These are phyloP conservation scores for Rhinichthys klamathensis DNA, from an alignment of 2,113 vertebrate genomes.

Conservation along the genomic window DNA sequence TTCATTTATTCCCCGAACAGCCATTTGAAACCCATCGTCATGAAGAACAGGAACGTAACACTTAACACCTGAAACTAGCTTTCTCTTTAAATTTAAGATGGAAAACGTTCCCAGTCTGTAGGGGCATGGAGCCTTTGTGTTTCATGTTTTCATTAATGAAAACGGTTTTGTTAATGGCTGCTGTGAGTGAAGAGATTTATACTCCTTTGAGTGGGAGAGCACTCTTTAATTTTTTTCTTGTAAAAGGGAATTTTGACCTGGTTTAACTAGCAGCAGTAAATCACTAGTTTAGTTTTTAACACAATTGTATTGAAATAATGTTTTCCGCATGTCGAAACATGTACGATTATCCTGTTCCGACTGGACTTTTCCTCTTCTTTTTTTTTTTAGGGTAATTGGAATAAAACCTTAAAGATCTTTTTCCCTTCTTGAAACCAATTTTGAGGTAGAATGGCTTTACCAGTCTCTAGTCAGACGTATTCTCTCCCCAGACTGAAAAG, in stretches of 20 bases:
- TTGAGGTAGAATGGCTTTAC: constrained; percentile 59
- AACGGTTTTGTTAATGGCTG: constrained; percentile 40
- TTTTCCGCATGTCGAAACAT: constrained; percentile 60
- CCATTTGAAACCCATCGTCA: neutral
- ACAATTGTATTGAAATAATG: constrained; percentile 57
- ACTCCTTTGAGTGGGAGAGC: constrained; percentile 43
- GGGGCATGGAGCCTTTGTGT: neutral
- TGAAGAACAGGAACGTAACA: neutral
- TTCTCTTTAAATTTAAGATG: constrained; percentile 18
- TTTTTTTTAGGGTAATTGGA: constrained; percentile 46
- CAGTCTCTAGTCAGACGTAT: constrained; percentile 51
- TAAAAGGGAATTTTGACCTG: constrained; percentile 54
- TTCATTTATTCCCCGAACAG: neutral
- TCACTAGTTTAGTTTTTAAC: constrained; percentile 58
- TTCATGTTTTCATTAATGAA: constrained; percentile 43
- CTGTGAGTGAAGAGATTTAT: constrained; percentile 37
- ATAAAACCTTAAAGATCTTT: constrained; percentile 54
- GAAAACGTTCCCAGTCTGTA: neutral
- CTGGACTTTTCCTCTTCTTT: constrained; percentile 42
- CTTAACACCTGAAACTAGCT: constrained; percentile 22
- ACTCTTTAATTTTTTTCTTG: constrained; percentile 52
- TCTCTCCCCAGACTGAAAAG: constrained; percentile 42
- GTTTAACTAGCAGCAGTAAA: constrained; percentile 58
- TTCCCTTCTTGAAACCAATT: constrained; percentile 57
- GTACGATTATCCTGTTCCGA: constrained; percentile 49